These are phyloP conservation scores for Hycleus cichorii DNA, from an alignment of 1,140 invertebrate species.

Conservation along the genomic window DNA sequence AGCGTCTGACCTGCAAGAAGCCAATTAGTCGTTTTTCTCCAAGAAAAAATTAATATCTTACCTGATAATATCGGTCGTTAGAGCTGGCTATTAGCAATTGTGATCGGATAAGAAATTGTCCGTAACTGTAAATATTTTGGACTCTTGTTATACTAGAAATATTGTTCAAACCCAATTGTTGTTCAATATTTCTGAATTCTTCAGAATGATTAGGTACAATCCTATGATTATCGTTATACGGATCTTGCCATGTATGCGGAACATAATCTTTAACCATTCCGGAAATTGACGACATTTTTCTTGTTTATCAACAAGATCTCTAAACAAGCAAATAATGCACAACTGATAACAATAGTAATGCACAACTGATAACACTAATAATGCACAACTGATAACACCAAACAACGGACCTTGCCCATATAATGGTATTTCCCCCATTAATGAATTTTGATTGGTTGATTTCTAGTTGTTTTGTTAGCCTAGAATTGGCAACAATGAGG, in stretches of 20 bases:
- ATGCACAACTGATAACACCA: no score
- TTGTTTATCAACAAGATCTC: not conserved
- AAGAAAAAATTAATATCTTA: not conserved
- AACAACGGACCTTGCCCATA: no score
- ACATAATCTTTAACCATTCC: not conserved
- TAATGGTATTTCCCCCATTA: no score
- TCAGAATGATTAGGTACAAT: not conserved
- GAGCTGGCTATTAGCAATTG: not conserved
- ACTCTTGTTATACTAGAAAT: not conserved
- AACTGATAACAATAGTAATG: no score
- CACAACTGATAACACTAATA: no score
- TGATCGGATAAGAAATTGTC: constrained; percentile 2
- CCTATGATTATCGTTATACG: not conserved
- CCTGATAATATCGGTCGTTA: not conserved
- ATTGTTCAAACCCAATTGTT: not conserved
- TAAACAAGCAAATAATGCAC: no score
- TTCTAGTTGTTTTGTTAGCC: no score
- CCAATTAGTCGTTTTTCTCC: not conserved
- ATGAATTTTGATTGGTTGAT: no score
- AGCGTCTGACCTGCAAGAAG: not conserved
- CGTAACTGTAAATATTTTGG: not conserved
- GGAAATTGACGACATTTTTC: not conserved
- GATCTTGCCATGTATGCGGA: not conserved
- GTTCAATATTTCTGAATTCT: not conserved
- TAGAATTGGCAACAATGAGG: no score